Conservation (phyloP, 2,113 vertebrate species). For the Scatophagus argus region DNA sequence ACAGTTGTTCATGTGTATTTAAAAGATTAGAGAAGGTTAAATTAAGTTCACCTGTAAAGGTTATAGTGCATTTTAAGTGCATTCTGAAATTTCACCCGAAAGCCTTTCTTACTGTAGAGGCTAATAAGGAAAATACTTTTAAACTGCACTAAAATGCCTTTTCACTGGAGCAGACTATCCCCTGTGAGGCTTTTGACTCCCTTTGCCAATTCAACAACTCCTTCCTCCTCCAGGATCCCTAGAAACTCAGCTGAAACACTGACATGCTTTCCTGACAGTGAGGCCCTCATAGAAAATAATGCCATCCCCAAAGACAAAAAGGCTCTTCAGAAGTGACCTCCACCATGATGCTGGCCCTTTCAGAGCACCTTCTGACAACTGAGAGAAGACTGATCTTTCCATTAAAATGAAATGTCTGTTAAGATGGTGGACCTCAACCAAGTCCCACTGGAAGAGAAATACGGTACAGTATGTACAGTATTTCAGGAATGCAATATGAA, state of each 20-base stretch:
- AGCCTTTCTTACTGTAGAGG: neutral
- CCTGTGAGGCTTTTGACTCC: conserved; percentile 1
- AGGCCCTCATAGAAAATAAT: neutral
- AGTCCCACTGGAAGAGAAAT: neutral
- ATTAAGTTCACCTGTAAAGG: no score
- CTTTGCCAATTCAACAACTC: neutral
- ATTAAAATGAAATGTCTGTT: neutral
- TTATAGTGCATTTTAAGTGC: no score
- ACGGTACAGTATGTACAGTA: no score
- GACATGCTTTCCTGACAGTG: neutral
- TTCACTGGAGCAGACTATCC: neutral
- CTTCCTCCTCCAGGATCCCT: neutral
- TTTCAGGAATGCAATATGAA: no score
- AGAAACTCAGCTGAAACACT: neutral
- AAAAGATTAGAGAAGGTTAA: no score
- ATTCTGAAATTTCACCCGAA: no score
- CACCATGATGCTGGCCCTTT: no score
- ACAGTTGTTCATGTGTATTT: no score
- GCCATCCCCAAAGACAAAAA: neutral
- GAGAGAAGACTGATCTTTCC: neutral
- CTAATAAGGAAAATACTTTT: neutral
- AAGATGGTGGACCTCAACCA: neutral
- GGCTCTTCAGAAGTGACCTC: neutral
- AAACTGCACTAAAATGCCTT: neutral
- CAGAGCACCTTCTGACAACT: neutral